Percentiles rank a stretch among this genome's conserved stretches.
These are phyloP conservation scores for Sphaeramia orbicularis DNA, from an alignment of 2,797 vertebrate species.

Conservation along the genomic window DNA sequence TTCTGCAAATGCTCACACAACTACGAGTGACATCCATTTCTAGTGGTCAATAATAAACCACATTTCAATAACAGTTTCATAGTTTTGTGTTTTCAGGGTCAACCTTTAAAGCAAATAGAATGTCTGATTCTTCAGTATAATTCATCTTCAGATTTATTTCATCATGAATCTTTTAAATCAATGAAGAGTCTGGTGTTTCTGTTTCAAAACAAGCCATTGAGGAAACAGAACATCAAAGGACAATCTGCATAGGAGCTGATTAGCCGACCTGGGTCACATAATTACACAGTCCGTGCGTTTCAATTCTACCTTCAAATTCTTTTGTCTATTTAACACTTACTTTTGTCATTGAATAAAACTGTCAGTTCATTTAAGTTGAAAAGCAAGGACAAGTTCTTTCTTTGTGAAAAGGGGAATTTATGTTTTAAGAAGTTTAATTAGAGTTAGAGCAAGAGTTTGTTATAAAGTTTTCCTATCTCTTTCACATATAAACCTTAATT, in stretches of 20 bases:
- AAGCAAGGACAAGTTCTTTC: not conserved
- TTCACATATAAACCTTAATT: slow-evolving; percentile 6
- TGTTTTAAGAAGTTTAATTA: not conserved
- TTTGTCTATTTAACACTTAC: too few relatives aligned
- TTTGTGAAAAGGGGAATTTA: not conserved
- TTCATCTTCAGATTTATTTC: not conserved
- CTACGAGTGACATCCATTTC: not conserved
- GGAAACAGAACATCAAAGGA: too few relatives aligned
- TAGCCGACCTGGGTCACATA: too few relatives aligned
- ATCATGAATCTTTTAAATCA: not conserved
- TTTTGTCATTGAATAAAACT: too few relatives aligned
- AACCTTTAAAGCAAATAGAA: not conserved
- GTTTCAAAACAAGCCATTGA: too few relatives aligned
- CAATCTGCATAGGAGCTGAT: too few relatives aligned
- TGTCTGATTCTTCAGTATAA: not conserved
- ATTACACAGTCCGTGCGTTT: too few relatives aligned
- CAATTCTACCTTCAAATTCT: too few relatives aligned
- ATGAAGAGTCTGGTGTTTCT: too few relatives aligned
- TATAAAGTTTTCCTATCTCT: not conserved
- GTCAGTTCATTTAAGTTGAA: not conserved
- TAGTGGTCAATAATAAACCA: too few relatives aligned
- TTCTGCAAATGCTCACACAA: not conserved
- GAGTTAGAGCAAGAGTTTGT: not conserved
- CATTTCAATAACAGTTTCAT: too few relatives aligned
- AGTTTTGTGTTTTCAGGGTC: not conserved